A percentile compares a stretch with the other conserved stretches of the same genome.
phyloP scores from a whole-genome alignment of 1,140 invertebrate genomes.

The Caenorhabditis briggsae region DNA sequence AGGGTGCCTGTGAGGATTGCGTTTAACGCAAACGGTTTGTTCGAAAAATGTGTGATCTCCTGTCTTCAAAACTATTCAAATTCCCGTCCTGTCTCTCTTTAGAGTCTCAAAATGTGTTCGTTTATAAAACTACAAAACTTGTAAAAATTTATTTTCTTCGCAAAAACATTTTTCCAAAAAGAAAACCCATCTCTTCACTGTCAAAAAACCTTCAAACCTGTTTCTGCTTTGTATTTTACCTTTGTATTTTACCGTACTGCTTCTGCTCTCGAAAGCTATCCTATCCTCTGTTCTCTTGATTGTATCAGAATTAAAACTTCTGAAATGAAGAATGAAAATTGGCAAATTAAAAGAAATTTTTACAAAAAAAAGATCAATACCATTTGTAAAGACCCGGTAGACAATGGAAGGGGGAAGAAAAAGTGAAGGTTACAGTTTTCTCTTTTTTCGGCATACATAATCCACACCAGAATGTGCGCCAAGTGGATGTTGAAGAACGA shows the following conservation, averaged over 20 bases:
- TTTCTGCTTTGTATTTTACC: not conserved
- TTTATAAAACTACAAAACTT: not conserved
- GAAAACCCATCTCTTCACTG: not conserved
- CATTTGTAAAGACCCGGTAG: not conserved
- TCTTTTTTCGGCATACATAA: conserved; percentile 7
- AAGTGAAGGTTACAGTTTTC: conserved; percentile 47
- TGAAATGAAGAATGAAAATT: not conserved
- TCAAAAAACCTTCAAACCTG: not conserved
- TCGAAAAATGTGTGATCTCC: conserved; percentile 27
- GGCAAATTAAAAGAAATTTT: not conserved
- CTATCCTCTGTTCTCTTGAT: too few species aligned
- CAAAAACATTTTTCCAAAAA: not conserved
- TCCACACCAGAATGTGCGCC: conserved; percentile 25
- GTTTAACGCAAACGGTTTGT: conserved; percentile 37
- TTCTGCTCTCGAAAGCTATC: not conserved
- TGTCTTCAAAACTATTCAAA: not conserved
- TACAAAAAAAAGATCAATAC: not conserved
- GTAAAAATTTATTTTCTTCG: not conserved
- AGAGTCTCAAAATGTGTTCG: not conserved
- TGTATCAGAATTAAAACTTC: too few species aligned
- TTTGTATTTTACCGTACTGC: not conserved
- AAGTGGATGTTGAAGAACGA: conserved; percentile 49
- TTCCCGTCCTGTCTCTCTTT: not conserved
- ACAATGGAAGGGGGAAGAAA: not conserved
- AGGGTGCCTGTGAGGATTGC: not conserved